Base-by-base conservation (phyloP, 2,797 vertebrate species). In the Menidia menidia region DNA sequence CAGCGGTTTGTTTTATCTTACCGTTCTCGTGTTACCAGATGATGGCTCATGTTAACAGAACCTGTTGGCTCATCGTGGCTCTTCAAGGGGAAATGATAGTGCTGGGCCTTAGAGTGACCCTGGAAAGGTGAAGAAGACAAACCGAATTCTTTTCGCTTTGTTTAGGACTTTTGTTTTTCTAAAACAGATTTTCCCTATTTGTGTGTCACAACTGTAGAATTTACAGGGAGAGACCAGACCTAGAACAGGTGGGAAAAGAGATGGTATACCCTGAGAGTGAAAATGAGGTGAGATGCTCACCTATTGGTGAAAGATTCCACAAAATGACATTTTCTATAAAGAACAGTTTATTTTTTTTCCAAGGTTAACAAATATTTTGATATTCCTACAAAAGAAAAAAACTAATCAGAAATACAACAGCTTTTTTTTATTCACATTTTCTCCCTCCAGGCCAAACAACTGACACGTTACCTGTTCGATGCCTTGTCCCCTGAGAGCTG, bases 381-480 rank as follows among this genome's bases (percentile, higher is more conserved):
- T 2, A 25, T 25, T 25, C 1, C 25, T 25, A 25, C 2, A 25
- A 1, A 25, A 1, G 25, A 25, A 25, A 25, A 19, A 52, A 52
- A 30, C 11, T 25, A 25, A 25, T 4, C 18, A 3, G 13, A 30
- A 39, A 16, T 25, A 25, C 15, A 31, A 8, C 13, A 1, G n/a
- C 39, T 3, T 13, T 0, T 16, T 39, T 7, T 54, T 47, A 42
- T 9, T 7, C 12, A 9, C 5, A 67, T 45, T 51, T 62, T 7
- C 60, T 14, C 48, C 73, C 56, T 69, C 7, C 77, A 95, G 93
- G 92, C 89, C 0, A 31, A 77, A 44, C 87, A 87, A 65, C 88
- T 94, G 71, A 88, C 93, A 48, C 73, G 85, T 57, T 87, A 84
- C 79, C 83, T 94, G 32, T 94, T 94, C 82, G 83, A 92, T 39